Evolutionary conservation across 1,140 invertebrate species (phyloP), one percentile per base, ranked within the genome.

Genomic region (Globodera rostochiensis): DNA sequence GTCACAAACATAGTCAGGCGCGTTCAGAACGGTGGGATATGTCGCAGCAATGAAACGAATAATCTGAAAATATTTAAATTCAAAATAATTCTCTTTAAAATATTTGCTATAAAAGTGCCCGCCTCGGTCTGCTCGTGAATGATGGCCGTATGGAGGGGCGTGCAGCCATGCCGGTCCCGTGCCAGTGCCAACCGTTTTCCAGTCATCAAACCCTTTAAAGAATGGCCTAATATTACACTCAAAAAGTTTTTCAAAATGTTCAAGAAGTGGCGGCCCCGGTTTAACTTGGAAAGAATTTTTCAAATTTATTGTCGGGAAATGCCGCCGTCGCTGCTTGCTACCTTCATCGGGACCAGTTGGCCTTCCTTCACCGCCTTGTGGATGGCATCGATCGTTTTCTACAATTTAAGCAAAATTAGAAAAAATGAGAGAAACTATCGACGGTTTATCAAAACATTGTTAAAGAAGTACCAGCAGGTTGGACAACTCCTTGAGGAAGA

Each of bases 111-210:
- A 64, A 6, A 13, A 64, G 57, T 19, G 11, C 57, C 19, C 19
- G 19, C 69, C 49, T 94, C 92, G 76, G 91, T 92, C 85, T 93
- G 93, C 87, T 93, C 93, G 88, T 94, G 93, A 83, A 93, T 87
- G 57, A 89, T 89, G 47, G 88, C 88, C 25, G 86, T 83, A 93
- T 9, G 95, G 92, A 0, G 94, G 93, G 90, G 95, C 94, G 90
- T 95, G 94, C 57, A 95, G 88, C 49, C 95, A 93, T 49, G 93
- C 92, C n/a, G 91, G 90, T 95, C 94, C 85, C 93, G 93, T 36
- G 94, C 93, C 73, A 93, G 88, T 0, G 93, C 93, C 77, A 94
- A 91, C 84, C 92, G 92, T 84, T 92, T 93, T 80, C 93, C 91
- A 64, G 92, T 91, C 81, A 91, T 83, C 9, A 89, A 69, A 45